Percentiles rank a stretch among this genome's conserved stretches.
Evolutionary conservation across 2,113 vertebrate species (phyloP).

Genomic region (Hypanus sabinus): DNA sequence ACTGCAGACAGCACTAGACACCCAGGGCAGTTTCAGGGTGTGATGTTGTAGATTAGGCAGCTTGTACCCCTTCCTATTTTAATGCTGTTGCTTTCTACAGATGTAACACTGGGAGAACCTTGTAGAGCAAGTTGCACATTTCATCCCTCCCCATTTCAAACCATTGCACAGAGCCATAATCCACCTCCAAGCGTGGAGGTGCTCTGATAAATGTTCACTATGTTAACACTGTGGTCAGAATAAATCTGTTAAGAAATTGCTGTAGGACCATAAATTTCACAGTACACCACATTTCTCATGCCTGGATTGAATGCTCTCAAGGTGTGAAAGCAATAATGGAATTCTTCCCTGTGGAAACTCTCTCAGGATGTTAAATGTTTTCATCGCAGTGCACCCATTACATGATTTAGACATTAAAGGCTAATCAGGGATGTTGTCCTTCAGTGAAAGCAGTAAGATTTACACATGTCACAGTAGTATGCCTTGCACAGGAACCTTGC

Average conservation of each 20-base stretch:
- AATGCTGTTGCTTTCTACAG: neutral
- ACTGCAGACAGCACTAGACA: neutral
- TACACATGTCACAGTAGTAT: neutral
- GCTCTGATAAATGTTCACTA: neutral
- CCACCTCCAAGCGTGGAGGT: neutral
- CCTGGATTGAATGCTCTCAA: no score
- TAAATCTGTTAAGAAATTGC: neutral
- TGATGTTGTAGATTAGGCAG: neutral
- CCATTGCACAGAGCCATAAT: neutral
- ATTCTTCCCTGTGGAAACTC: neutral
- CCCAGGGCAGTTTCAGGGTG: neutral
- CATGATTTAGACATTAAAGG: neutral
- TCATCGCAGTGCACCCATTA: neutral
- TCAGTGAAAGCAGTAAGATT: neutral
- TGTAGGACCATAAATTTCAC: neutral
- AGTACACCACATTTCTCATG: neutral
- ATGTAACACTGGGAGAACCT: neutral
- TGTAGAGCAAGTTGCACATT: neutral
- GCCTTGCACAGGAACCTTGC: neutral
- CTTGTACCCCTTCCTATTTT: neutral
- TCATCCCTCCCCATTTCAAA: neutral
- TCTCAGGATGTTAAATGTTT: constrained; percentile 1
- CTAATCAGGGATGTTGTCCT: neutral
- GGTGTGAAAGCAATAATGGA: constrained; percentile 11
- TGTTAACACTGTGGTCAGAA: neutral